Percentiles rank a stretch among this genome's conserved stretches.
Evolutionary conservation across 2,888 invertebrate genomes (phyloP).

Genomic region (Eudasyphora cyanicolor): DNA sequence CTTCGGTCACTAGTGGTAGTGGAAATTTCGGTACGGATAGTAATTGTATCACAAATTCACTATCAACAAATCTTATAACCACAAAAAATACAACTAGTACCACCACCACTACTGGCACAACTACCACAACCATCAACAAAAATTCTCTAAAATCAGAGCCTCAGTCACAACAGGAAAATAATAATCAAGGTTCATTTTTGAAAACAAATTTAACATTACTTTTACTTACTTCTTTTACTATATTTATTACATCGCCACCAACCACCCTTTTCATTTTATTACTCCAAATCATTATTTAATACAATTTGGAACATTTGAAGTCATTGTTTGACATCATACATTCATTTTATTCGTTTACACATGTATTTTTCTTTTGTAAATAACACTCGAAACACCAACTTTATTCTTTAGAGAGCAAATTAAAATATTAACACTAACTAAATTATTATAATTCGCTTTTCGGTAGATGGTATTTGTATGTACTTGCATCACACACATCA

Average conservation of each 20-base stretch:
- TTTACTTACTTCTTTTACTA: slow-evolving; percentile 48
- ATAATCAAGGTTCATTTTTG: slow-evolving; percentile 79
- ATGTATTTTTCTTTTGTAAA: slow-evolving; percentile 3
- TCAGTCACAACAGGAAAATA: slow-evolving; percentile 74
- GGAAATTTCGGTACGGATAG: slow-evolving; percentile 76
- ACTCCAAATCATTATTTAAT: too few species aligned
- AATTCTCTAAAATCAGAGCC: slow-evolving; percentile 76
- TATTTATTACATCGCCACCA: too few species aligned
- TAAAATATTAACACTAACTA: too few species aligned
- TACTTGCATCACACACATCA: neutral
- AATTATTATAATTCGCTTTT: too few species aligned
- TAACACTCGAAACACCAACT: slow-evolving; percentile 64
- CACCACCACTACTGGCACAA: slow-evolving; percentile 73
- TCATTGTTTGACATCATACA: too few species aligned
- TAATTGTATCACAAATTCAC: slow-evolving; percentile 69
- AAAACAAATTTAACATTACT: slow-evolving; percentile 74
- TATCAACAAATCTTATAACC: slow-evolving; percentile 61
- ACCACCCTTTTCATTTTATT: slow-evolving; percentile 31
- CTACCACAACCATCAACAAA: slow-evolving; percentile 74
- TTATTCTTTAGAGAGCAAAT: slow-evolving; percentile 2
- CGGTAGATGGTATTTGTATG: too few species aligned
- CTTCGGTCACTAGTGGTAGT: slow-evolving; percentile 65
- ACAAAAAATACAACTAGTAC: slow-evolving; percentile 69
- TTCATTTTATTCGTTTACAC: neutral
- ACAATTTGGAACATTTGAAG: too few species aligned